Evolutionary conservation across 2,797 vertebrate genomes (phyloP).

Genomic region (Onychomys leucogaster): DNA sequence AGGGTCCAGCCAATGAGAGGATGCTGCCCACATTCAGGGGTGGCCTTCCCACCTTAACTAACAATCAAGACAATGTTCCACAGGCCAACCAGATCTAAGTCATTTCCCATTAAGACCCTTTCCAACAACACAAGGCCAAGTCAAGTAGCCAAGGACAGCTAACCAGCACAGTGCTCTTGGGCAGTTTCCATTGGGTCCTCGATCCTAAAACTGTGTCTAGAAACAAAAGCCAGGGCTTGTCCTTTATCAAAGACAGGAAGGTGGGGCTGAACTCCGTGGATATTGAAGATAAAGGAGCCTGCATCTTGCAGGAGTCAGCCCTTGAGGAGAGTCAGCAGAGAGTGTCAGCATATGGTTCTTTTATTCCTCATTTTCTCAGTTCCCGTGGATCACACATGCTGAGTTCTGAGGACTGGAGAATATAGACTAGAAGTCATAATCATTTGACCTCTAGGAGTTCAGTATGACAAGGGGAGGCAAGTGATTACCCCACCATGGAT

Average conservation of each 20-base stretch:
- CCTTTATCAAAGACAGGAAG: neutral
- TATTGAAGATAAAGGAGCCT: rapidly evolving
- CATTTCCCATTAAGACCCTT: neutral
- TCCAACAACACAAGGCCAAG: neutral
- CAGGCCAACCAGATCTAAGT: neutral
- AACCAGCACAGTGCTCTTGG: rapidly evolving
- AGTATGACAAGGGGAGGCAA: neutral
- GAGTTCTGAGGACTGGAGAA: neutral
- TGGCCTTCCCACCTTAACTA: neutral
- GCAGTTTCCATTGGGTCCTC: rapidly evolving
- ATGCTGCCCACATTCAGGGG: neutral
- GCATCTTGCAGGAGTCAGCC: neutral
- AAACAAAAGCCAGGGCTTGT: neutral
- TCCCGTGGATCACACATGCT: neutral
- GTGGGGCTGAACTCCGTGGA: neutral
- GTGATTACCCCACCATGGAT: too few species aligned
- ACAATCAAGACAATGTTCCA: neutral
- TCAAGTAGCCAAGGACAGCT: neutral
- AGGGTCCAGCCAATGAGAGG: neutral
- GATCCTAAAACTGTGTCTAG: rapidly evolving
- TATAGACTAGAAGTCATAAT: neutral
- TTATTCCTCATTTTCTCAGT: neutral
- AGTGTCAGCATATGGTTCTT: neutral
- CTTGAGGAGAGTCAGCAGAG: neutral
- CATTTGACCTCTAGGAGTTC: neutral